Evolutionary conservation across 2,113 vertebrate genomes (phyloP), one percentile per base, ranked within the genome.

Genomic region (Takifugu bimaculatus): DNA sequence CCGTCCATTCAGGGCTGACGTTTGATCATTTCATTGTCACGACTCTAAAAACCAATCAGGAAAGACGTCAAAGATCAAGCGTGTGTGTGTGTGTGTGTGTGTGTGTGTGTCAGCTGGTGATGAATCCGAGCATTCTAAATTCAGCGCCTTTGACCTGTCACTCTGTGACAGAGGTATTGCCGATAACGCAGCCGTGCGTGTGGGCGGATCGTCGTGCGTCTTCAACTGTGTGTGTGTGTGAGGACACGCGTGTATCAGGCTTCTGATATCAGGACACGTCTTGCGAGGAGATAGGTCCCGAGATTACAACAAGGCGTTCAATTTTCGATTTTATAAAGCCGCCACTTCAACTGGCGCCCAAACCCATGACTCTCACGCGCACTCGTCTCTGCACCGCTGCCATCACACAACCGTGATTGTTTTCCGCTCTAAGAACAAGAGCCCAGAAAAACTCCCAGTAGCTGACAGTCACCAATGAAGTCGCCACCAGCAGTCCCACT

Each of bases 261-360:
- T 65, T 69, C 57, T 2, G 20, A 77, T 66, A 62, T 47, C 49
- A 71, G 72, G 68, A 64, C 75, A 55, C 28, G 69, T 57, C 70
- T 72, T 69, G 62, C 49, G 64, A 78, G 57, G 7, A 61, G 76
- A 81, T 72, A 50, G 63, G 72, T 57, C 50, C 77, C 3, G 27
- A 80, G 73, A 85, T 85, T 75, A 84, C 75, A 65, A 65, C 68
- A 54, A 48, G 74, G 65, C 72, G 80, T 83, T 84, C 79, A 78
- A 74, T 85, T 84, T 79, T 82, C 74, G 61, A 63, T 80, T 82
- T 75, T 79, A 52, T 51, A 69, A 75, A 60, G 56, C 39, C 13
- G 2, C 50, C 53, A 2, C 11, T 10, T 52, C 43, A 27, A 4
- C 15, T 28, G 12, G 5, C 32, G 5, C 2, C 15, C 13, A 57